Base-by-base conservation (phyloP, 92 coral and sea anemone genomes). In the Blastomussa wellsi region DNA sequence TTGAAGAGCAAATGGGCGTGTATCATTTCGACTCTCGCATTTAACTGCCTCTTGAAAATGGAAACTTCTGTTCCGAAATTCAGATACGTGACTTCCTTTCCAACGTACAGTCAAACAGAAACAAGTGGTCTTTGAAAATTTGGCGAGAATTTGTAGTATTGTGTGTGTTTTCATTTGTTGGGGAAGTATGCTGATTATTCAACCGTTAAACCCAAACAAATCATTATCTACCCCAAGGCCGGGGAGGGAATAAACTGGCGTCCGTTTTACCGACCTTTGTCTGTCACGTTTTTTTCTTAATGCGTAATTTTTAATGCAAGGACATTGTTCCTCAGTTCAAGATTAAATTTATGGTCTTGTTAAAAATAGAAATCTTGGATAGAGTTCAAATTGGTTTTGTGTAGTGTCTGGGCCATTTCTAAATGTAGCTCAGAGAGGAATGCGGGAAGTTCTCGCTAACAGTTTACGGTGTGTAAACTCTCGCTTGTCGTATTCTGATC, bases 221-320 rank as follows among this genome's bases (percentile, higher is more conserved):
- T 53, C 24, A 28, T 17, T 76, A 48, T 15, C 17, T 32, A 11
- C 48, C 20, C 65, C 1, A 19, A 24, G 12, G n/a, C n/a, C n/a
- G n/a, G 28, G 70, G 70, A 14, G 57, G 57, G 57, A 8, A 62
- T 9, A 12, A 24, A 16, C 31, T 75, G 33, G 49, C 39, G 79
- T 75, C 79, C 79, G 38, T 44, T 65, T 65, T 75, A 41, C 60
- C 76, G 76, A 48, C 79, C 79, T 75, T 51, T 75, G 37, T 75
- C 37, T 38, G 64, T 75, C 79, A 49, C 79, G 79, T 51, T 77
- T 32, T 37, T 52, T 29, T 19, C 12, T 68, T 20, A 53, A 51
- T 77, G 60, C 12, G 80, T 67, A 51, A 77, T 76, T 76, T 75
- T 51, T 5, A 52, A 76, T 22, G 64, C 64, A 32, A 32, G 16